Conservation (phyloP, 2,113 vertebrate genomes). For the Percina caprodes region DNA sequence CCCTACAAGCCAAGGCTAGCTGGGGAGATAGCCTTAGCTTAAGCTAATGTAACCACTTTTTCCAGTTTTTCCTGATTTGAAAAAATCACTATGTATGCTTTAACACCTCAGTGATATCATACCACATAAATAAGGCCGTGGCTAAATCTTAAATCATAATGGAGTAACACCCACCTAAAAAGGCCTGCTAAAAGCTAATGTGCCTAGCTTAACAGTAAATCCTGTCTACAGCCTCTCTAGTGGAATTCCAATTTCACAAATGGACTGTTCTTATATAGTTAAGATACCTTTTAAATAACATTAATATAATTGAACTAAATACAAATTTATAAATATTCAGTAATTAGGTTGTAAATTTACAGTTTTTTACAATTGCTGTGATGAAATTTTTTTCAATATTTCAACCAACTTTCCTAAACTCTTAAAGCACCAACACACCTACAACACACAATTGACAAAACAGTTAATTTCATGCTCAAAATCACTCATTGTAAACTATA, state of each 20-base stretch:
- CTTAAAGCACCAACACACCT: too few species aligned
- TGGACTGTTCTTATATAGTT: too few species aligned
- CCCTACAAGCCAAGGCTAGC: background rate
- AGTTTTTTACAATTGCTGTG: too few species aligned
- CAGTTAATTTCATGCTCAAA: too few species aligned
- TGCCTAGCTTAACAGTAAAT: background rate
- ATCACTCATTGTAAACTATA: too few species aligned
- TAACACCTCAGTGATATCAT: background rate
- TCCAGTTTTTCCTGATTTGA: background rate
- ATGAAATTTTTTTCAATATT: too few species aligned
- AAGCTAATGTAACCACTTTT: background rate
- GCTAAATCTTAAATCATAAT: background rate
- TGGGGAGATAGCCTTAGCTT: background rate
- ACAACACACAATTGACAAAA: too few species aligned
- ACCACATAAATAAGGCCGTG: background rate
- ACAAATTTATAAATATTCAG: background rate
- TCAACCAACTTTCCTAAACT: too few species aligned
- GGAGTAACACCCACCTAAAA: background rate
- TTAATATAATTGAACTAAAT: background rate
- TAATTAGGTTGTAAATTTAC: background rate
- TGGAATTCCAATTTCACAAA: background rate
- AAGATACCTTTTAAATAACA: background rate
- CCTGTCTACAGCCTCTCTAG: background rate
- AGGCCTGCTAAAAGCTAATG: background rate
- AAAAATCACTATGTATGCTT: background rate